Evolutionary conservation across 2,888 invertebrate species (phyloP).

Genomic region (Tetrapedia diversipes): DNA sequence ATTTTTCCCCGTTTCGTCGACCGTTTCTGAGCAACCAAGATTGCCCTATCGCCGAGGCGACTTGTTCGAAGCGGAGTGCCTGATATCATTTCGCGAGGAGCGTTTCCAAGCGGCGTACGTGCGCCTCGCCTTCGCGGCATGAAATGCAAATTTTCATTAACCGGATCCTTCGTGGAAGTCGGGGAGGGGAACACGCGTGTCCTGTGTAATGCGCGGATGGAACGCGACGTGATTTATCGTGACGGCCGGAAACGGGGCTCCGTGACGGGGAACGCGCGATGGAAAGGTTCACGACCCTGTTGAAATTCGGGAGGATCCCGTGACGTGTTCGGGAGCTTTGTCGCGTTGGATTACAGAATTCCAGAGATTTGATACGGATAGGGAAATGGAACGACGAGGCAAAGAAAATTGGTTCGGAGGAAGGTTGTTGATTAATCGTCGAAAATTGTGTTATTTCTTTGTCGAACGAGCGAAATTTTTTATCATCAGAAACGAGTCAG

Average conservation of each 20-base stretch:
- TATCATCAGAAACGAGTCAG: too few species aligned
- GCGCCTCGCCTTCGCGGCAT: conserved; percentile 17
- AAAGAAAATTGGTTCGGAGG: too few species aligned
- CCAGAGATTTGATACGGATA: neutral
- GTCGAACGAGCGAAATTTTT: too few species aligned
- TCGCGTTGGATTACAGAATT: neutral
- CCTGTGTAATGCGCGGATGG: conserved; percentile 28
- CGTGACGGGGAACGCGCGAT: conserved; percentile 33
- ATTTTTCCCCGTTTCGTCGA: neutral
- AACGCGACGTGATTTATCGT: conserved; percentile 38
- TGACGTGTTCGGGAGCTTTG: neutral
- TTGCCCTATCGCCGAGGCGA: conserved; percentile 73
- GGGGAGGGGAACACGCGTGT: conserved; percentile 33
- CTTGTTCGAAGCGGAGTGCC: conserved; percentile 78
- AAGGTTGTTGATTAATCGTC: too few species aligned
- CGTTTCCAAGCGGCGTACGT: conserved; percentile 57
- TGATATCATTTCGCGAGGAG: conserved; percentile 75
- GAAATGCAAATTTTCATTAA: conserved; percentile 47
- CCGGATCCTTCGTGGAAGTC: conserved; percentile 30
- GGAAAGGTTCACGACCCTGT: conserved; percentile 23
- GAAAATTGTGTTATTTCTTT: too few species aligned
- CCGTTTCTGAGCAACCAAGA: conserved; percentile 43
- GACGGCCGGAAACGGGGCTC: conserved; percentile 28
- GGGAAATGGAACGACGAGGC: too few species aligned
- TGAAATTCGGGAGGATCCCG: conserved; percentile 3